Conservation (phyloP, 2,888 invertebrate species). For the Cactoblastis cactorum region DNA sequence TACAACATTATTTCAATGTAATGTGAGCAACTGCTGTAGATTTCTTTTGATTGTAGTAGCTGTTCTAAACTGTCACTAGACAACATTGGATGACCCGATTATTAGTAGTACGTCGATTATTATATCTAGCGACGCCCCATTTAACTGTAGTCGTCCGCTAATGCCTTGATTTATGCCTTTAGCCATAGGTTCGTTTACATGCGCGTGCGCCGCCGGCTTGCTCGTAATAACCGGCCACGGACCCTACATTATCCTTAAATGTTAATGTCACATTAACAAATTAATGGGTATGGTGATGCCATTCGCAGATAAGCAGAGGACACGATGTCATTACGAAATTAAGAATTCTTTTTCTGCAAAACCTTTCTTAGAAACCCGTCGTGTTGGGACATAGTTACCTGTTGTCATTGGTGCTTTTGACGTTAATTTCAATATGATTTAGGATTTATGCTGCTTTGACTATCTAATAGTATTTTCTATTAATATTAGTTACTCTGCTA, state of each 20-base stretch:
- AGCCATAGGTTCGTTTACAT: slow-evolving; percentile 40
- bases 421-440: too few species aligned
- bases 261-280: slow-evolving; percentile 41
- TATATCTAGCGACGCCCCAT: slow-evolving; percentile 39
- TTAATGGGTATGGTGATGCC: slow-evolving; percentile 35
- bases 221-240: slow-evolving; percentile 35
- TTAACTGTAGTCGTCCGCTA: slow-evolving; percentile 47
- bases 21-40: too few species aligned
- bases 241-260: slow-evolving; percentile 38
- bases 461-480: too few species aligned
- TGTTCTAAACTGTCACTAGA: too few species aligned
- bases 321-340: background rate
- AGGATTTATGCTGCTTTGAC: too few species aligned
- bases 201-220: slow-evolving; percentile 13
- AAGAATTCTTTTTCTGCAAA: background rate
- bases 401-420: too few species aligned
- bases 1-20: too few species aligned
- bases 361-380: background rate
- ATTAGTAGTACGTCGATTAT: slow-evolving; percentile 46
- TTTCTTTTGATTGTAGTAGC: too few species aligned
- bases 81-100: slow-evolving; percentile 32
- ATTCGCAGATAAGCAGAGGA: slow-evolving; percentile 19
- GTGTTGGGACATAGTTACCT: background rate
- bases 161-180: slow-evolving; percentile 56
- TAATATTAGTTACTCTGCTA: too few species aligned